Evolutionary conservation across 2,797 vertebrate species (phyloP).

Genomic region (Pipistrellus kuhlii): DNA sequence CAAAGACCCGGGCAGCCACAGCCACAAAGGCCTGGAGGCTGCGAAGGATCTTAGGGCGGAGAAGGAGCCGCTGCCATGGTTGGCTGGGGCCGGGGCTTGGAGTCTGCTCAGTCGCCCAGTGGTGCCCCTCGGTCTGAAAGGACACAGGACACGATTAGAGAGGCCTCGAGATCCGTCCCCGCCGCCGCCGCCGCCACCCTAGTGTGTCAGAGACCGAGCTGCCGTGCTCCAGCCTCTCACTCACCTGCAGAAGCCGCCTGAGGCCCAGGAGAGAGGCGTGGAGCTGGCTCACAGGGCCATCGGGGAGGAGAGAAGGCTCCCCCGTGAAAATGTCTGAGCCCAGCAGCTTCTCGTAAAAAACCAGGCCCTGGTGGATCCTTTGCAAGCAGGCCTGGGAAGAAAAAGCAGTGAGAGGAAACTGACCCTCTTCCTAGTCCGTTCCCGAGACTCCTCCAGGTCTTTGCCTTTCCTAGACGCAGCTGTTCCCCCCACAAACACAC

Average conservation of each 20-base stretch:
- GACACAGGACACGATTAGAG: slow-evolving; percentile 54
- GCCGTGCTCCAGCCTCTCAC: not conserved
- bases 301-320: slow-evolving; percentile 51
- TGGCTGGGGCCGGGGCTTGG: not conserved
- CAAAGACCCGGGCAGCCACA: slow-evolving; percentile 84
- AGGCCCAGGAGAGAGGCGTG: slow-evolving; percentile 71
- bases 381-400: slow-evolving; percentile 82
- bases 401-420: not conserved
- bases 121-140: slow-evolving; percentile 56
- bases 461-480: not conserved
- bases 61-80: slow-evolving; percentile 69
- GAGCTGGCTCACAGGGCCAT: slow-evolving; percentile 70
- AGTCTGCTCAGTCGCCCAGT: slow-evolving; percentile 19
- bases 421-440: not conserved
- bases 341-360: slow-evolving; percentile 84
- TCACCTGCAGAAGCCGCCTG: slow-evolving; percentile 78
- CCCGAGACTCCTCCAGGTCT: not conserved
- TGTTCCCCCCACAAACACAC: not conserved
- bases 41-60: slow-evolving; percentile 80
- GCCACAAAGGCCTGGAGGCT: slow-evolving; percentile 85
- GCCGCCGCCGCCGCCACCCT: not conserved
- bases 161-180: not conserved
- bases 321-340: slow-evolving; percentile 82
- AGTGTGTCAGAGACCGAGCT: not conserved
- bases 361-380: slow-evolving; percentile 83